Evolutionary conservation across 2,888 invertebrate species (phyloP).

Genomic region (Eurytoma californica): DNA sequence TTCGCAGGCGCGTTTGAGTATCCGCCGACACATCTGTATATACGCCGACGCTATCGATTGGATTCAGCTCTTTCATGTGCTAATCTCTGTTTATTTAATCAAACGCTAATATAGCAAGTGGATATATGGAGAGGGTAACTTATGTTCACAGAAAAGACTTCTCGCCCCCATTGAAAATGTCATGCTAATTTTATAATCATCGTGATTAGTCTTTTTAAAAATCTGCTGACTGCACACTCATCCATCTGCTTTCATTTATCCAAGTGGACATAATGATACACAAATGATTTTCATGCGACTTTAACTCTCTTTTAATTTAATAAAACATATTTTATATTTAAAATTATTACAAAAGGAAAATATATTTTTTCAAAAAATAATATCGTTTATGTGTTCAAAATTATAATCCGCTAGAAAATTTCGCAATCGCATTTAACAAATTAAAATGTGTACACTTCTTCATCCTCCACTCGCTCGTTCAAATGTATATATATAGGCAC

Average conservation of each 20-base stretch:
- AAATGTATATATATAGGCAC: neutral
- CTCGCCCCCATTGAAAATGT: neutral
- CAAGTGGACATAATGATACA: neutral
- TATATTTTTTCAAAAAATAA: no score
- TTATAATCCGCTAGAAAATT: neutral
- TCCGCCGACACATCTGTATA: constrained; percentile 43
- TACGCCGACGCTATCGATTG: constrained; percentile 48
- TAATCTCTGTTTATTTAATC: constrained; percentile 58
- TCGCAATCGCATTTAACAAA: no score
- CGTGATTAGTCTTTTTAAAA: constrained; percentile 38
- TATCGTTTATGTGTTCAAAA: no score
- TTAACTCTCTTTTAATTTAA: neutral
- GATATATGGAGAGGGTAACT: constrained; percentile 28
- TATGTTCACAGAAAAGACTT: constrained; percentile 34
- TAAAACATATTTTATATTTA: no score
- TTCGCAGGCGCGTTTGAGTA: constrained; percentile 25
- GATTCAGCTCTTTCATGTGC: constrained; percentile 56
- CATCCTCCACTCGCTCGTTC: no score
- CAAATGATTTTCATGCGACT: neutral
- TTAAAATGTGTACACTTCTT: no score
- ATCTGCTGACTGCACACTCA: constrained; percentile 6
- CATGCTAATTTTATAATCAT: constrained; percentile 29
- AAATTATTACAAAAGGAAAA: no score
- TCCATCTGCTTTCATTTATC: neutral
- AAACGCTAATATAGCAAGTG: constrained; percentile 55